phyloP scores from a whole-genome alignment of 1,140 invertebrate species.

The Bactericera cockerelli region DNA sequence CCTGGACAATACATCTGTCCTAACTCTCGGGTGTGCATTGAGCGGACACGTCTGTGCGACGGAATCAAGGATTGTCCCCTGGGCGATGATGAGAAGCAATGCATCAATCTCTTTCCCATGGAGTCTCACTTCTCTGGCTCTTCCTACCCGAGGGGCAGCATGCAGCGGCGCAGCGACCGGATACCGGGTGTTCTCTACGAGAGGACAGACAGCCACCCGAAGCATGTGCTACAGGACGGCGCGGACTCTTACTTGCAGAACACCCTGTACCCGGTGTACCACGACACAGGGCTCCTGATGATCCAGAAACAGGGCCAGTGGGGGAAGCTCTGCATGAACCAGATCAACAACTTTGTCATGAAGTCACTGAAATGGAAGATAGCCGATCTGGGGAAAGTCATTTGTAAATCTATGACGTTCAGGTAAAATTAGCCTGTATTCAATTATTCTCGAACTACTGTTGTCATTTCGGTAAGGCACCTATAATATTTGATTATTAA shows the following conservation, averaged over 20 bases:
- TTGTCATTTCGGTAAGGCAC: too few species aligned
- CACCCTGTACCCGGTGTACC: constrained; percentile 18
- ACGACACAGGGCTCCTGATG: constrained; percentile 43
- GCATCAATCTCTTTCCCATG: constrained; percentile 37
- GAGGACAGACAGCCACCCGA: not conserved
- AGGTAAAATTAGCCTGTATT: too few species aligned
- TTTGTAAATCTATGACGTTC: constrained; percentile 62
- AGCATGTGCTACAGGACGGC: not conserved
- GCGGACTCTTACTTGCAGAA: not conserved
- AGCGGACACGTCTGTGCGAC: constrained; percentile 51
- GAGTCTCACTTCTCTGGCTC: constrained; percentile 55
- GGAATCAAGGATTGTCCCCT: constrained; percentile 57
- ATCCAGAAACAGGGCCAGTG: constrained; percentile 56
- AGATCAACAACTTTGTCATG: constrained; percentile 37
- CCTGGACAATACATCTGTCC: constrained; percentile 57
- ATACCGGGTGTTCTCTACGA: not conserved
- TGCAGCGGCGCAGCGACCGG: not conserved
- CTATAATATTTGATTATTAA: too few species aligned
- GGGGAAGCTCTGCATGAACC: constrained; percentile 58
- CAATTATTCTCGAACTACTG: too few species aligned
- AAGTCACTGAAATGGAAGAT: constrained; percentile 41
- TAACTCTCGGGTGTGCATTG: constrained; percentile 49
- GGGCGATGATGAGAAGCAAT: constrained; percentile 66
- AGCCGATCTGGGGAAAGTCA: constrained; percentile 48
- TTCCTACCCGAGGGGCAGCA: constrained; percentile 48